A percentile compares a stretch with the other conserved stretches of the same genome.
Conservation (phyloP, 2,797 vertebrate species). For the Leptodactylus fallax region DNA sequence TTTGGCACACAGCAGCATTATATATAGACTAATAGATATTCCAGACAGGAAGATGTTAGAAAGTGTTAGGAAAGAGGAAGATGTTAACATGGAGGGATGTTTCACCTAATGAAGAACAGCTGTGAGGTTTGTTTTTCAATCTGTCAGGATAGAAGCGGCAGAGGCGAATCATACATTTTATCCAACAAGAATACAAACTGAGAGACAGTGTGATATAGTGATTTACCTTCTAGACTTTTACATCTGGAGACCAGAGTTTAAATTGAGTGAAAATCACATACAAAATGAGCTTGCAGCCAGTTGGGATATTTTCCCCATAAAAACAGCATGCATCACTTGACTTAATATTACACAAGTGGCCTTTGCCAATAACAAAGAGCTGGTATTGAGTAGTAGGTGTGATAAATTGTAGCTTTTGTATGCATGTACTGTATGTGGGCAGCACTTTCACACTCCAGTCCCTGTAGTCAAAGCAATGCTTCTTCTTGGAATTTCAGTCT, state of each 20-base stretch:
- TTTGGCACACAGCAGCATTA: conserved; percentile 23
- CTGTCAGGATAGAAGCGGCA: conserved; percentile 58
- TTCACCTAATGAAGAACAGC: conserved; percentile 63
- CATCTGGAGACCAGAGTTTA: conserved; percentile 64
- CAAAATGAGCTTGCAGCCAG: conserved; percentile 63
- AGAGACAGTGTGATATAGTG: conserved; percentile 65
- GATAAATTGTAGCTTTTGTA: conserved; percentile 58
- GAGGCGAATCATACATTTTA: conserved; percentile 63
- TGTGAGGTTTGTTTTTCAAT: conserved; percentile 64
- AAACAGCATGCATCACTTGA: conserved; percentile 64
- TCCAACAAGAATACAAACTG: conserved; percentile 64
- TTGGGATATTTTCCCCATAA: conserved; percentile 64
- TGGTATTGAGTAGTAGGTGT: conserved; percentile 55
- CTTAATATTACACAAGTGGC: conserved; percentile 64
- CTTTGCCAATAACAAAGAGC: conserved; percentile 58
- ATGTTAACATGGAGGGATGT: conserved; percentile 61
- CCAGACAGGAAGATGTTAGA: conserved; percentile 49
- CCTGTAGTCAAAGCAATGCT: conserved; percentile 42
- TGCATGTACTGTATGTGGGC: conserved; percentile 45
- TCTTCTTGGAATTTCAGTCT: conserved; percentile 29
- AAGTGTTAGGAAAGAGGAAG: conserved; percentile 59
- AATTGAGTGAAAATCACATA: conserved; percentile 65
- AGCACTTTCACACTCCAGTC: conserved; percentile 26
- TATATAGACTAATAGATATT: conserved; percentile 50
- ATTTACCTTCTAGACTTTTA: conserved; percentile 65